A percentile compares a stretch with the other conserved stretches of the same genome.
Conservation (phyloP, 2,797 vertebrate genomes). For the Tangara arthus region DNA sequence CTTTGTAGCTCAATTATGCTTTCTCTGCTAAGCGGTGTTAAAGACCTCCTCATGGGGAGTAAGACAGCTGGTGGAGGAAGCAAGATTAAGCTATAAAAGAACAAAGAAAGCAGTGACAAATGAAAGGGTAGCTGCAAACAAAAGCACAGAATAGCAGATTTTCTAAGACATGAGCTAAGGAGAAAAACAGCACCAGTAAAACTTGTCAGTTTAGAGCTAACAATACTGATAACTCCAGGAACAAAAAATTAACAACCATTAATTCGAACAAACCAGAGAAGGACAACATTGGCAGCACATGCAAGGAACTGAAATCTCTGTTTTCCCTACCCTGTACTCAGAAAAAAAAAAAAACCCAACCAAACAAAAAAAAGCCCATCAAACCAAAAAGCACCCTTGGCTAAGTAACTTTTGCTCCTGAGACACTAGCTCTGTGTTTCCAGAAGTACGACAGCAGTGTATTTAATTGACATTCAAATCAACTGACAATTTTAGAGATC, state of each 20-base stretch:
- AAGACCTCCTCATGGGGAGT: background rate
- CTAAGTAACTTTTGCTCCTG: background rate
- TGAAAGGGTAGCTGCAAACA: background rate
- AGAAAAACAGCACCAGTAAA: background rate
- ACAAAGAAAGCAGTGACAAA: slow-evolving; percentile 15
- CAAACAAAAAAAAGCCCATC: background rate
- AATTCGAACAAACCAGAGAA: background rate
- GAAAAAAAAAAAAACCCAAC: background rate
- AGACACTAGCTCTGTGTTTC: background rate
- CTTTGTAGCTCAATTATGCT: background rate
- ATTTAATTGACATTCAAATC: background rate
- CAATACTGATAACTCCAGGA: background rate
- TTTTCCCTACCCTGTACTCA: background rate
- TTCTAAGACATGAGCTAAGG: background rate
- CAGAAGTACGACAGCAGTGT: background rate
- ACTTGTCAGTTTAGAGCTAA: background rate
- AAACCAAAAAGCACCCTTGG: background rate
- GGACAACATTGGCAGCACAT: background rate
- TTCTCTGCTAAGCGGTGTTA: background rate
- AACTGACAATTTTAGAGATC: background rate
- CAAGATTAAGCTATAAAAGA: slow-evolving; percentile 5
- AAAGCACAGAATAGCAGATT: background rate
- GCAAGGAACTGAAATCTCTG: background rate
- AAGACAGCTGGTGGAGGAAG: background rate
- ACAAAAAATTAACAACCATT: background rate